Percentiles rank a stretch among this genome's conserved stretches.
phyloP scores from a whole-genome alignment of 2,797 vertebrate species.

The Rhinatrema bivittatum region DNA sequence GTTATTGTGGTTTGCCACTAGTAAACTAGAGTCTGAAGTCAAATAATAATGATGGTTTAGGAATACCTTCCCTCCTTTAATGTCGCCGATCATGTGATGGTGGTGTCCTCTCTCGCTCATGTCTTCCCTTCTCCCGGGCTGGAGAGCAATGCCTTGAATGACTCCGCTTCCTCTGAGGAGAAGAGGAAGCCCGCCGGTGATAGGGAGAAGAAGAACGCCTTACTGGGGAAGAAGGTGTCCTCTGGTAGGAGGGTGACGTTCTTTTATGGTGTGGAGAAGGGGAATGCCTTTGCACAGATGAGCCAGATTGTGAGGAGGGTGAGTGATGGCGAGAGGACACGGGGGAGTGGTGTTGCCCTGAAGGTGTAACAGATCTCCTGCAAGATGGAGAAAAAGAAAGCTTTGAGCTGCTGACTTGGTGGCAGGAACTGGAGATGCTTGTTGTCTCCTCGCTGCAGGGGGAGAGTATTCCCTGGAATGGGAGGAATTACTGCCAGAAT shows the following conservation, averaged over 20 bases:
- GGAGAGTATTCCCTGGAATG: conserved; percentile 66
- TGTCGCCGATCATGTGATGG: conserved; percentile 71
- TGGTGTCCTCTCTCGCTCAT: conserved; percentile 76
- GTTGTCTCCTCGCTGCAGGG: conserved; percentile 60
- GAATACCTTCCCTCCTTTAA: conserved; percentile 80
- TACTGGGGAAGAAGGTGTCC: conserved; percentile 52
- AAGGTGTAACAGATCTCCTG: conserved; percentile 83
- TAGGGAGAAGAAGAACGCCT: conserved; percentile 59
- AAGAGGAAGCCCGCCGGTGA: conserved; percentile 66
- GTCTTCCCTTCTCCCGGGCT: conserved; percentile 75
- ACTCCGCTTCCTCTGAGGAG: conserved; percentile 70
- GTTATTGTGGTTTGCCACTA: accelerated
- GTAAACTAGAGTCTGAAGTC: not conserved
- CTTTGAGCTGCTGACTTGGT: conserved; percentile 64
- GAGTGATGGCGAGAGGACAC: conserved; percentile 78
- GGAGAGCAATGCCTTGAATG: conserved; percentile 77
- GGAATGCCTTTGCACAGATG: conserved; percentile 80
- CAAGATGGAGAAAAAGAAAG: conserved; percentile 56
- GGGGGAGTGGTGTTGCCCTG: conserved; percentile 74
- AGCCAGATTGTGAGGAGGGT: conserved; percentile 86
- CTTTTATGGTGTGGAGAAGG: conserved; percentile 75
- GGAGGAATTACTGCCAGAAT: conserved; percentile 72
- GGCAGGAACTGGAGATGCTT: conserved; percentile 55
- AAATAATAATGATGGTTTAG: not conserved
- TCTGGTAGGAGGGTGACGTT: conserved; percentile 74